These are phyloP conservation scores for Drosophila prosaltans DNA, from an alignment of 1,140 invertebrate species.

Conservation along the genomic window DNA sequence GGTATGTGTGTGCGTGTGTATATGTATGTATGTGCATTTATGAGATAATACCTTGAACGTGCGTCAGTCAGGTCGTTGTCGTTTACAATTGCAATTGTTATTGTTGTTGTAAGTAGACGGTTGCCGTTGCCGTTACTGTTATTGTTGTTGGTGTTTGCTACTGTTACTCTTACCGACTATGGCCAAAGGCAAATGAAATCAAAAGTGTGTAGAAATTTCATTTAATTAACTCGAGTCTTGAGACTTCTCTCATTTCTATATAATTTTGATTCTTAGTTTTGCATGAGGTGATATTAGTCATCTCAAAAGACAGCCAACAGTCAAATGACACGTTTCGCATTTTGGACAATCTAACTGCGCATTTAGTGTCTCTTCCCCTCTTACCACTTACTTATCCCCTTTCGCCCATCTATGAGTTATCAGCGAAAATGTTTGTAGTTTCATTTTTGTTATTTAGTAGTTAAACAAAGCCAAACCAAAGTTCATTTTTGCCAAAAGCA, in stretches of 20 bases:
- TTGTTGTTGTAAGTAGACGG: slow-evolving; percentile 30
- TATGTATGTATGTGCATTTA: slow-evolving; percentile 46
- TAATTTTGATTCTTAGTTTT: slow-evolving; percentile 15
- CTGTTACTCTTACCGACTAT: slow-evolving; percentile 16
- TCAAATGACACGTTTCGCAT: slow-evolving; percentile 48
- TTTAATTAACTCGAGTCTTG: not conserved
- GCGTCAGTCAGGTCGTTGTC: slow-evolving; percentile 76
- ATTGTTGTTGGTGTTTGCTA: slow-evolving; percentile 24
- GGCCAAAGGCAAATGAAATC: slow-evolving; percentile 52
- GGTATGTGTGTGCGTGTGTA: not conserved
- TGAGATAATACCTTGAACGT: slow-evolving; percentile 83
- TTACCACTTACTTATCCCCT: not conserved
- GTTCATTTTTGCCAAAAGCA: slow-evolving; percentile 35
- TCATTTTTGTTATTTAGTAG: slow-evolving; percentile 20
- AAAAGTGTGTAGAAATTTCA: slow-evolving; percentile 50
- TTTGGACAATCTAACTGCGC: slow-evolving; percentile 71
- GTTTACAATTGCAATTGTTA: slow-evolving; percentile 63
- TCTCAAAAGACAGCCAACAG: slow-evolving; percentile 19
- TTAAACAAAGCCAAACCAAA: slow-evolving; percentile 44
- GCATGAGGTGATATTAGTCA: slow-evolving; percentile 38
- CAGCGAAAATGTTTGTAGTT: slow-evolving; percentile 3
- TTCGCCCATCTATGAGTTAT: slow-evolving; percentile 2
- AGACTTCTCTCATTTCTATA: not conserved
- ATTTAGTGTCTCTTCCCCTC: slow-evolving; percentile 35
- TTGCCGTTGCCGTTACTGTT: slow-evolving; percentile 21